Conservation (phyloP, 2,113 vertebrate species). For the Corvus hawaiiensis region DNA sequence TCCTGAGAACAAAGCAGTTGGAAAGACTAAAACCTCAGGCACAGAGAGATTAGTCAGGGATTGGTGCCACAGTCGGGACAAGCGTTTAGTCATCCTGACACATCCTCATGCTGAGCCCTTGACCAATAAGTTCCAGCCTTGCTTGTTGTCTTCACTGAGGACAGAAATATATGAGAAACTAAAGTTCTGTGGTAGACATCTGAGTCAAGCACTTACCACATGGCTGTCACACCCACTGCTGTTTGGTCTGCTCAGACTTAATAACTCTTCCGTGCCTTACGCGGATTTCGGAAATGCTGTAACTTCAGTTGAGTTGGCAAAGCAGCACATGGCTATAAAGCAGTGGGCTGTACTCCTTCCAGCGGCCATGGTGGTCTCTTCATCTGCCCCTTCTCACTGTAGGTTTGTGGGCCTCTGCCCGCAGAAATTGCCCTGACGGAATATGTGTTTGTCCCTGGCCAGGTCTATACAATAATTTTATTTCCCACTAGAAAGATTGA, state of each 20-base stretch:
- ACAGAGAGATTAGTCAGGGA: conserved; percentile 26
- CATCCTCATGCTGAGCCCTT: not conserved
- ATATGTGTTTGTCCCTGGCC: not conserved
- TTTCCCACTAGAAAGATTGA: conserved; percentile 2
- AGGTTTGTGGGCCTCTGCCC: not conserved
- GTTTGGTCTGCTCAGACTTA: conserved; percentile 19
- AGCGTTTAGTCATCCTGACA: conserved; percentile 40
- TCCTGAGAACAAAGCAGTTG: conserved; percentile 6
- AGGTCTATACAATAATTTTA: not conserved
- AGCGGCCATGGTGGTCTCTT: not conserved
- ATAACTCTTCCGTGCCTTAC: not conserved
- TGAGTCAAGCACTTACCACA: conserved; percentile 57
- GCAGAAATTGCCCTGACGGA: not conserved
- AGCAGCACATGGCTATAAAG: not conserved
- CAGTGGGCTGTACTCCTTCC: not conserved
- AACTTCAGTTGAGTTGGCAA: not conserved
- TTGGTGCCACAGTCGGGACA: not conserved
- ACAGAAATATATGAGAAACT: conserved; percentile 35
- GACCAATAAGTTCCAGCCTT: conserved; percentile 21
- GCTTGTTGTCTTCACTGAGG: not conserved
- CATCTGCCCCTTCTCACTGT: not conserved
- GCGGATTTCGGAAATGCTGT: not conserved
- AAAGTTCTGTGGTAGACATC: conserved; percentile 7
- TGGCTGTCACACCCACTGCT: conserved; percentile 25
- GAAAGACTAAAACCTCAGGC: conserved; percentile 40